Percentiles rank a stretch among this genome's conserved stretches.
Conservation (phyloP, 2,113 vertebrate species). For the Neofelis nebulosa region DNA sequence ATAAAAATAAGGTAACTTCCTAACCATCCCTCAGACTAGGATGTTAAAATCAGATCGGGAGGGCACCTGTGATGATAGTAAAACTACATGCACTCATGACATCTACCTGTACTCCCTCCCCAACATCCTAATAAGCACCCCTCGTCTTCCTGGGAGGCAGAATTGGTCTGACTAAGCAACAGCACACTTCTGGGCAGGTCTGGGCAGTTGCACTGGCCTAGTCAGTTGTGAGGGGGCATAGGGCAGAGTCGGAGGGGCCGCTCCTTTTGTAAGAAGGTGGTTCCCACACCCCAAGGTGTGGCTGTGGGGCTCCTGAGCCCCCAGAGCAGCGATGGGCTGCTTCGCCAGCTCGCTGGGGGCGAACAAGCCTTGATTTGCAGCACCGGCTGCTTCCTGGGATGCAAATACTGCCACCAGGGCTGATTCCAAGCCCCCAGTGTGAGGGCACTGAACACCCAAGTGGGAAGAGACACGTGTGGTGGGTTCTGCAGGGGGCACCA, state of each 20-base stretch:
- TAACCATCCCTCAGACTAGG: background rate
- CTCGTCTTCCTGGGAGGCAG: background rate
- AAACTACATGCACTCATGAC: background rate
- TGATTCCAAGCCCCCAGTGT: background rate
- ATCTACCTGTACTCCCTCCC: background rate
- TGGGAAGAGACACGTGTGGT: background rate
- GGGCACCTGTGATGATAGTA: background rate
- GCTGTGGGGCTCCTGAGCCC: background rate
- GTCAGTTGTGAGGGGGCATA: background rate
- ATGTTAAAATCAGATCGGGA: background rate
- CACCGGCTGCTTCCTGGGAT: background rate
- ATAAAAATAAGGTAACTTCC: background rate
- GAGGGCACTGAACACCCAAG: rapidly evolving
- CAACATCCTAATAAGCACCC: background rate
- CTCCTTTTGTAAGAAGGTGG: background rate
- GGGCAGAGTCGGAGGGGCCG: background rate
- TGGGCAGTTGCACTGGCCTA: background rate
- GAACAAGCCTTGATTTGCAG: background rate
- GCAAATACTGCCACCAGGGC: background rate
- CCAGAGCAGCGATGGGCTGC: background rate
- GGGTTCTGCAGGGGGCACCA: background rate
- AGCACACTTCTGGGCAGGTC: background rate
- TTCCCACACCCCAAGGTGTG: background rate
- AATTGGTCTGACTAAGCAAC: background rate
- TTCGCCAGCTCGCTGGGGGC: background rate